Evolutionary conservation across 2,113 vertebrate genomes (phyloP), one percentile per base, ranked within the genome.

Genomic region (Anolis sagrei): DNA sequence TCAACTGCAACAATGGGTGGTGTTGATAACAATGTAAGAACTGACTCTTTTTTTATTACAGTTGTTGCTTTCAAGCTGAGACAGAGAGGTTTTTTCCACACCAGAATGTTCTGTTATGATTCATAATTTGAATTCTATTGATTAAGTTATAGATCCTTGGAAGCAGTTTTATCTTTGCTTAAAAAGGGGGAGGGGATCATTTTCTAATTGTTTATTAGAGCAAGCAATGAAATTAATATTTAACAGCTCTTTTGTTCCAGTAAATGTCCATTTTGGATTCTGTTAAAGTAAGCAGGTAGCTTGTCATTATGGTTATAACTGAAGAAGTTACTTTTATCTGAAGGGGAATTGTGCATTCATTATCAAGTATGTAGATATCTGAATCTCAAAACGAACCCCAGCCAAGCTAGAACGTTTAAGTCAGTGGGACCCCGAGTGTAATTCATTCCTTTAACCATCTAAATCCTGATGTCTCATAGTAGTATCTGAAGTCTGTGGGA

Each of bases 101-200:
- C 8, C 25, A 90, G 68, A 39, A 32, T 0, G 0, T 86, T 89
- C 34, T 83, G 76, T 13, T 85, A 79, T 89, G 88, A 80, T 85
- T 93, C 87, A 93, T 54, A 93, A 94, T 93, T 95, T 94, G 61
- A 91, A 48, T 49, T 81, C 54, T 93, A 93, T 83, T 91, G 89
- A 91, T 89, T 91, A 3, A 91, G 61, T 48, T 73, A 91, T 87
- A 91, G 84, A 91, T 90, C 88, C 39, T 89, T 88, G 29, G 73
- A 58, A 90, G 23, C 69, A 91, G 16, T 81, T 93, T 89, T 81
- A 48, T 92, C 34, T 72, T 82, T 51, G 66, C 6, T 92, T 87
- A 88, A 66, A 86, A 89, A 6, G 84, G 29, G 86, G 21, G 16
- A 78, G n/a, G n/a, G n/a, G n/a, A n/a, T n/a, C n/a, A n/a, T n/a